Base-by-base conservation (phyloP, 2,888 invertebrate species). In the Exephanes ischioxanthus region DNA sequence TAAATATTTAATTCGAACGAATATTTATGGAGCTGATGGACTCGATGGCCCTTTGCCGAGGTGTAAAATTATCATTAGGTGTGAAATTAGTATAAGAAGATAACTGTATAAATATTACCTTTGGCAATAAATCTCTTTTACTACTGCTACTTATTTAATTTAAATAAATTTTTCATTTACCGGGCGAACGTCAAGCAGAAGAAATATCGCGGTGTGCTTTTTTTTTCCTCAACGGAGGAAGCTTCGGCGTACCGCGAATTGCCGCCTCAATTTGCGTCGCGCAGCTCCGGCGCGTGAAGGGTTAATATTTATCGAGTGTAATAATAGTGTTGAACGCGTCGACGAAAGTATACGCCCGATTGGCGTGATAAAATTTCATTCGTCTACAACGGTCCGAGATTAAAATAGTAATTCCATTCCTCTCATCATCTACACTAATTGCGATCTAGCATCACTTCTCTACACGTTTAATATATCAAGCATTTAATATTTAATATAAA, bases 311-410 rank as follows among this genome's bases (percentile, higher is more conserved):
- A 37, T 41, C n/a, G 9, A 11, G 22, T 14, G 26, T 22, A 68
- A 77, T 67, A 4, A 67, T 55, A 41, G 45, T 76, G 41, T 53
- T 26, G 30, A 22, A 63, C 76, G 63, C 77, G 76, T 77, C 83
- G 83, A 80, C 83, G 80, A 80, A 80, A 76, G 83, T 80, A 83
- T 78, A 86, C 86, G 83, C 80, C 85, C 79, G 85, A 72, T 75
- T 78, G 83, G 86, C 86, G 86, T 77, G 86, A 86, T 86, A 86
- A 86, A 86, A 86, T 86, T 86, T 86, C 86, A 86, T 83, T 86
- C 86, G 86, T 86, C 86, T 86, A 86, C 86, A 86, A 86, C 86
- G 86, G 86, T 86, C 80, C 77, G 83, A 86, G 86, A 86, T 86
- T 78, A 37, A 37, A 48, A 72, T 72, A 71, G 53, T 83, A 83